Evolutionary conservation across 2,888 invertebrate genomes (phyloP).

Genomic region (Cephus rjabovi): DNA sequence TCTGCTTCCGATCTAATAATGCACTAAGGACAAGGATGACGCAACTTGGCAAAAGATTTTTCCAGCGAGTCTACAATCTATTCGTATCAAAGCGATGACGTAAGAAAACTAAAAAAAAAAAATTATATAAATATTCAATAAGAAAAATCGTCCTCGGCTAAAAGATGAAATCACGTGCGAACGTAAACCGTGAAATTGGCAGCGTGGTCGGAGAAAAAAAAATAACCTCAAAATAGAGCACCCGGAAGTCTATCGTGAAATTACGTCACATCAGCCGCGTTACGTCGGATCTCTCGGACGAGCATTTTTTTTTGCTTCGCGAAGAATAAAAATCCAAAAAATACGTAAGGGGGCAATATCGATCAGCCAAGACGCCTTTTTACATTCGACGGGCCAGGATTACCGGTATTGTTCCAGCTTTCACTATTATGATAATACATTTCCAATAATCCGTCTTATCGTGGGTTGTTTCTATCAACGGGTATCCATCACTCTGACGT

Average conservation of each 20-base stretch:
- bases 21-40: no score
- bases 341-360: not conserved
- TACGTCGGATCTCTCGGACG: not conserved
- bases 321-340: not conserved
- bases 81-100: not conserved
- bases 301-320: not conserved
- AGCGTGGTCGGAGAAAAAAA: no score
- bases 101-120: not conserved
- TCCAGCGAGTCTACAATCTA: not conserved
- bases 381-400: not conserved
- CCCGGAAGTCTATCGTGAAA: not conserved
- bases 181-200: no score
- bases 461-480: not conserved
- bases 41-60: not conserved
- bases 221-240: not conserved
- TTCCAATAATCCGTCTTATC: not conserved
- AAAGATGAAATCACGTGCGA: no score
- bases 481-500: not conserved
- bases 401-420: not conserved
- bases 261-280: not conserved
- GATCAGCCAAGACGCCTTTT: not conserved
- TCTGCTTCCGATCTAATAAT: no score
- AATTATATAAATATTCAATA: not conserved
- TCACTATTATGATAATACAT: not conserved
- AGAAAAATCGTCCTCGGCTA: slow-evolving; percentile 41